Percentiles rank a stretch among this genome's conserved stretches.
phyloP scores from a whole-genome alignment of 2,888 invertebrate genomes.

The Eurytoma californica region DNA sequence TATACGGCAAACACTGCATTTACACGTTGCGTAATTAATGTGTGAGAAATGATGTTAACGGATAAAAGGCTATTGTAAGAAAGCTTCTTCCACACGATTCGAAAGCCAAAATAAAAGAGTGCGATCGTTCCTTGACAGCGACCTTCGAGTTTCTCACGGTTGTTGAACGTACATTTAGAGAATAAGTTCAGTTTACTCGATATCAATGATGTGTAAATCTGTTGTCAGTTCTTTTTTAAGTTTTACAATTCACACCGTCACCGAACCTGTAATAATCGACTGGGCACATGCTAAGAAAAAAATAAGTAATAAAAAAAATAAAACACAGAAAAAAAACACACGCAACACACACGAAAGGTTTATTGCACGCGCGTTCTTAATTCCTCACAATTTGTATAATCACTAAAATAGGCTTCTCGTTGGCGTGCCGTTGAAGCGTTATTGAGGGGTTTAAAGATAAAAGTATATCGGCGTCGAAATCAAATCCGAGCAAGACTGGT shows the following conservation, averaged over 20 bases:
- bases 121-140: slow-evolving; percentile 3
- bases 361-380: slow-evolving; percentile 45
- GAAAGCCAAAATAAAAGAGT: slow-evolving; percentile 2
- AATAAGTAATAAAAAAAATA: background rate
- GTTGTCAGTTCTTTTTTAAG: slow-evolving; percentile 44
- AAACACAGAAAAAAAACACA: slow-evolving; percentile 31
- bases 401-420: slow-evolving; percentile 27
- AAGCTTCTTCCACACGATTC: slow-evolving; percentile 37
- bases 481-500: slow-evolving; percentile 56
- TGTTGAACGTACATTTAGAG: slow-evolving; percentile 53
- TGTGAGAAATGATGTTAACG: background rate
- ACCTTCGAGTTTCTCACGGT: slow-evolving; percentile 45
- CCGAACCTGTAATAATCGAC: slow-evolving; percentile 53
- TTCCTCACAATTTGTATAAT: slow-evolving; percentile 46
- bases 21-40: slow-evolving; percentile 2
- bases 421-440: slow-evolving; percentile 36
- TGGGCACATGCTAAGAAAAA: slow-evolving; percentile 35
- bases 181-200: slow-evolving; percentile 48
- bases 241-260: slow-evolving; percentile 47
- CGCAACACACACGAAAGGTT: slow-evolving; percentile 27
- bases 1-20: slow-evolving; percentile 13
- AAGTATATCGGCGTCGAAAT: slow-evolving; percentile 48
- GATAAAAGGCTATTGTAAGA: slow-evolving; percentile 1
- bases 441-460: slow-evolving; percentile 1
- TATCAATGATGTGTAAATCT: slow-evolving; percentile 51